Evolutionary conservation across 2,888 invertebrate genomes (phyloP).

Genomic region (Drosophila sordidapex): DNA sequence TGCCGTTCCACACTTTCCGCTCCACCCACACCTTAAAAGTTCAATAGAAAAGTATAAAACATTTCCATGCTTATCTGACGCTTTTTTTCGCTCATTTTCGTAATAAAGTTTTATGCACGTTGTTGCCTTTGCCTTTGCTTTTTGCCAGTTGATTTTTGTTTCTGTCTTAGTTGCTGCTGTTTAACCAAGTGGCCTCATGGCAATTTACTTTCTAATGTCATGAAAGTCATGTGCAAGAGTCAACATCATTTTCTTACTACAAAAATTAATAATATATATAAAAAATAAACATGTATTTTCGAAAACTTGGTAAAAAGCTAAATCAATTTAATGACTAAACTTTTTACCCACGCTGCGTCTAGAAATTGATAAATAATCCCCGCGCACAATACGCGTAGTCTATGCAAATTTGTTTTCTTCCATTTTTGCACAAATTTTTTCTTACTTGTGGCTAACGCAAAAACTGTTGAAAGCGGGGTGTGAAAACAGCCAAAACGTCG

Average conservation of each 20-base stretch:
- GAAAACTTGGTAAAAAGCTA: constrained; percentile 34
- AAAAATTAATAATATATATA: constrained; percentile 3
- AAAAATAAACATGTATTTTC: constrained; percentile 6
- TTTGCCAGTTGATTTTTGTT: constrained; percentile 13
- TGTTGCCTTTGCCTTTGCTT: constrained; percentile 22
- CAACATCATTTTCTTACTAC: constrained; percentile 58
- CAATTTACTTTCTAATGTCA: constrained; percentile 81
- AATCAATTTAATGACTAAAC: constrained; percentile 52
- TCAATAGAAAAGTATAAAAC: constrained; percentile 64
- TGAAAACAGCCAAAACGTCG: constrained; percentile 41
- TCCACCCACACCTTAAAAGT: constrained; percentile 39
- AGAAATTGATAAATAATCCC: constrained; percentile 63
- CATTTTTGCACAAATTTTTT: constrained; percentile 11
- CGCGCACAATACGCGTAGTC: constrained; percentile 38
- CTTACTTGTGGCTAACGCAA: constrained; percentile 18
- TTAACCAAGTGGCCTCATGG: constrained; percentile 80
- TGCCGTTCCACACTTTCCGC: neutral
- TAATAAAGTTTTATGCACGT: constrained; percentile 72
- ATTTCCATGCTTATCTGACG: constrained; percentile 57
- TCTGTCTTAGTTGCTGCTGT: constrained; percentile 54
- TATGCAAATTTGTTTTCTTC: constrained; percentile 54
- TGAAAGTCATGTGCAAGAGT: constrained; percentile 76
- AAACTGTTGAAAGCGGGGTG: constrained; percentile 37
- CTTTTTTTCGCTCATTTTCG: constrained; percentile 47
- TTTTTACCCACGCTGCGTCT: constrained; percentile 59